Conservation (phyloP, 1,140 invertebrate genomes). For the Drosophila subpulchrella region DNA sequence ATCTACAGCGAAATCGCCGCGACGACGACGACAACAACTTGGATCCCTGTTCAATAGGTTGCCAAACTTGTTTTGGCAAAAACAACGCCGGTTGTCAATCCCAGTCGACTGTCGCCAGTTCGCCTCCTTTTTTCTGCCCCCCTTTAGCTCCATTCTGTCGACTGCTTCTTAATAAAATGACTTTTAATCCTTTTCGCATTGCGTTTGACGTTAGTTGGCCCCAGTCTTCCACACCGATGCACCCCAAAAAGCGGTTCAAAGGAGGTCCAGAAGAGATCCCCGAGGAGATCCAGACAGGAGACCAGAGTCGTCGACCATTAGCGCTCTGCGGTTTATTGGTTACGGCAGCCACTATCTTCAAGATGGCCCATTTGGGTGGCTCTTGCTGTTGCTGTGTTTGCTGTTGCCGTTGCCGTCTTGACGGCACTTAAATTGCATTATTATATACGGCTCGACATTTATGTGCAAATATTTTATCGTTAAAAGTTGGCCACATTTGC, state of each 20-base stretch:
- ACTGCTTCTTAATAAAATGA: conserved; percentile 75
- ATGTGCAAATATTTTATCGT: conserved; percentile 82
- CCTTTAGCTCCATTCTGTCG: conserved; percentile 21
- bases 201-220: conserved; percentile 71
- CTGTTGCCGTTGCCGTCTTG: conserved; percentile 24
- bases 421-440: conserved; percentile 73
- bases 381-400: conserved; percentile 1
- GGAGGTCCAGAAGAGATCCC: background rate
- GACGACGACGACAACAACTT: conserved; percentile 17
- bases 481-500: conserved; percentile 59
- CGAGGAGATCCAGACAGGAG: conserved; percentile 4
- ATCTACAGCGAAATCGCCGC: conserved; percentile 11
- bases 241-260: conserved; percentile 17
- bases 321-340: conserved; percentile 77
- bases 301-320: conserved; percentile 52
- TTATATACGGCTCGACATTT: conserved; percentile 80
- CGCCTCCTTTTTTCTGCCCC: background rate
- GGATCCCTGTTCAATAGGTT: conserved; percentile 58
- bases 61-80: conserved; percentile 67
- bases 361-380: conserved; percentile 30
- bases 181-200: conserved; percentile 83
- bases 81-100: conserved; percentile 58
- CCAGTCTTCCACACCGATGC: conserved; percentile 54
- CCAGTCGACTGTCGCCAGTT: conserved; percentile 27
- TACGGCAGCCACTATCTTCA: conserved; percentile 56